phyloP scores from a whole-genome alignment of 2,113 vertebrate genomes.

The Piprites chloris region DNA sequence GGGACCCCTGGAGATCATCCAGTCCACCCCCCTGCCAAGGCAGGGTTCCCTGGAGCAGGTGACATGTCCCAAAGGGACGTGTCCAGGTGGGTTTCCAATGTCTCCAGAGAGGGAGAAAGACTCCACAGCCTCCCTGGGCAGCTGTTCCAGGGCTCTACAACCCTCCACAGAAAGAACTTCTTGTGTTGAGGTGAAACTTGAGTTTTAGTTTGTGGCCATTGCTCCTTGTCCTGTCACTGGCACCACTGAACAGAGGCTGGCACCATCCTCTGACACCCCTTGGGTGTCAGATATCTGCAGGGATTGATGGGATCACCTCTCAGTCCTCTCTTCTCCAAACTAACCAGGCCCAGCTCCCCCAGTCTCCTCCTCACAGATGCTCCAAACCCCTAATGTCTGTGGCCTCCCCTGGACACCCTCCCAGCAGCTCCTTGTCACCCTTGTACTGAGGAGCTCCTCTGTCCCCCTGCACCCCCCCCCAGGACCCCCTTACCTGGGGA shows the following conservation, averaged over 20 bases:
- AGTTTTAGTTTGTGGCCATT: background rate
- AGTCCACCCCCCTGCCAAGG: background rate
- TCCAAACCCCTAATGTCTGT: background rate
- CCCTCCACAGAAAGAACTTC: background rate
- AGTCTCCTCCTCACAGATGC: background rate
- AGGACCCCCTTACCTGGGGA: constrained; percentile 77
- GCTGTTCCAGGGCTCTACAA: background rate
- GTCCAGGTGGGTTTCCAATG: background rate
- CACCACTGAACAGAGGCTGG: background rate
- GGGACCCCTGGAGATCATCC: background rate
- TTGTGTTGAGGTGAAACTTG: background rate
- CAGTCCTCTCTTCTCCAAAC: background rate
- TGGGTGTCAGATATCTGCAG: background rate
- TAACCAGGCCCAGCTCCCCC: background rate
- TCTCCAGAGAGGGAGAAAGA: background rate
- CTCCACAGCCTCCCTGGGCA: background rate
- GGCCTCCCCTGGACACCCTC: background rate
- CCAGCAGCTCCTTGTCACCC: background rate
- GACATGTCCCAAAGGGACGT: background rate
- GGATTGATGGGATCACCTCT: background rate
- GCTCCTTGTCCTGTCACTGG: background rate
- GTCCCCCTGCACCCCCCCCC: background rate
- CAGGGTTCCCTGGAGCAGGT: background rate
- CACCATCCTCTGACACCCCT: background rate
- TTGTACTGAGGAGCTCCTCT: rapidly evolving